Conservation (phyloP, 2,797 vertebrate species). For the Poecile montanus region DNA sequence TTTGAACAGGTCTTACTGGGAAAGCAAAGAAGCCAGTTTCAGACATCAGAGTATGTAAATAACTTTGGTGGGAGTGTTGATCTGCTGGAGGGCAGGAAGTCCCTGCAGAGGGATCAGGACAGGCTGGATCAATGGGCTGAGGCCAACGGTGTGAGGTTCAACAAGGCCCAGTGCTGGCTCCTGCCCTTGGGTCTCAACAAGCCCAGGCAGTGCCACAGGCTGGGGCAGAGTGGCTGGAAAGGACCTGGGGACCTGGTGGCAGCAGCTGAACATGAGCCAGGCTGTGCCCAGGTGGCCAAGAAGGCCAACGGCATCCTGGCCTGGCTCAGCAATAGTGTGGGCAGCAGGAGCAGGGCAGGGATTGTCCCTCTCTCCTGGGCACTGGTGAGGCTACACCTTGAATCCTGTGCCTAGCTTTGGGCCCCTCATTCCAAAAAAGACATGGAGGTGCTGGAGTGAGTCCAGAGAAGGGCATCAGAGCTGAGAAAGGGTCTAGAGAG, state of each 20-base stretch:
- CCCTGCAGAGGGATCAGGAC: neutral
- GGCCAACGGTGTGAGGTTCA: neutral
- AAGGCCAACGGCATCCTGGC: neutral
- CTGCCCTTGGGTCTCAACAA: neutral
- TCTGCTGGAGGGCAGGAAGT: neutral
- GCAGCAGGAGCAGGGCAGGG: neutral
- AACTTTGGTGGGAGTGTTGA: neutral
- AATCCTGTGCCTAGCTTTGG: neutral
- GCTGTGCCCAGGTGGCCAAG: neutral
- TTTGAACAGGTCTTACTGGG: neutral
- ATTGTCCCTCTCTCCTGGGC: neutral
- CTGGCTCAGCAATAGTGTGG: neutral
- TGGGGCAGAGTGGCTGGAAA: neutral
- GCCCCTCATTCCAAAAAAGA: neutral
- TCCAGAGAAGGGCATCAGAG: neutral
- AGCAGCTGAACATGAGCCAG: neutral
- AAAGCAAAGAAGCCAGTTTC: neutral
- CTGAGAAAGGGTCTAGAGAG: neutral
- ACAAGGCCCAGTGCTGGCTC: fast-evolving
- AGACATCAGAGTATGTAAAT: neutral
- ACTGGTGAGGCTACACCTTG: fast-evolving
- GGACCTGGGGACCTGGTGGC: neutral
- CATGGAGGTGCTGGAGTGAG: neutral
- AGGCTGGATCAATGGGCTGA: neutral
- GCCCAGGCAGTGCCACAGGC: neutral